phyloP scores from a whole-genome alignment of 2,797 vertebrate genomes.

The Microctenopoma lineatum region DNA sequence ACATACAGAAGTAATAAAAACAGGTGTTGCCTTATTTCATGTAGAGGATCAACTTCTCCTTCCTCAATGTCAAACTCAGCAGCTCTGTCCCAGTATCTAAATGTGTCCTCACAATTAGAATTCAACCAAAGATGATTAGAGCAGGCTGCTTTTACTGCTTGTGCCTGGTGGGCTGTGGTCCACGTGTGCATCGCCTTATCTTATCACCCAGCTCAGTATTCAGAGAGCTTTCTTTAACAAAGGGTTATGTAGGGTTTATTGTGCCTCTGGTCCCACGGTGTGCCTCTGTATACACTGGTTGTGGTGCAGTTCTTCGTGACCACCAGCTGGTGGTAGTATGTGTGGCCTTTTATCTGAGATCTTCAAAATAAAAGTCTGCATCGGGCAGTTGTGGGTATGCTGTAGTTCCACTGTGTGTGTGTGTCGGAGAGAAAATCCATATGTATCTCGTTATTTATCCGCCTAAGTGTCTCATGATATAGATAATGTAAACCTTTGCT shows the following conservation, averaged over 20 bases:
- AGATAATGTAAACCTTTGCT: no score
- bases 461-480: no score
- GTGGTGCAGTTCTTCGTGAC: slow-evolving; percentile 30
- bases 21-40: no score
- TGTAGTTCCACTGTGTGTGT: no score
- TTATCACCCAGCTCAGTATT: neutral
- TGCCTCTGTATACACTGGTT: neutral
- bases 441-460: no score
- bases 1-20: no score
- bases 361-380: no score
- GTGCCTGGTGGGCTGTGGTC: slow-evolving; percentile 3
- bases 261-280: neutral
- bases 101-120: neutral
- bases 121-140: slow-evolving; percentile 23
- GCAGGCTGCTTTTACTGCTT: neutral
- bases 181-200: neutral
- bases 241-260: neutral
- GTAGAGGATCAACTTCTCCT: neutral
- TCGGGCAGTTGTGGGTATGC: no score
- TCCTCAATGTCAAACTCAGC: neutral
- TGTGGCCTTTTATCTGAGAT: no score
- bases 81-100: neutral
- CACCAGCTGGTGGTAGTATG: slow-evolving; percentile 53
- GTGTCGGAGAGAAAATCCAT: no score
- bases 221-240: neutral